phyloP scores from a whole-genome alignment of 1,140 invertebrate genomes.

The Yoshiicerus persimilis region DNA sequence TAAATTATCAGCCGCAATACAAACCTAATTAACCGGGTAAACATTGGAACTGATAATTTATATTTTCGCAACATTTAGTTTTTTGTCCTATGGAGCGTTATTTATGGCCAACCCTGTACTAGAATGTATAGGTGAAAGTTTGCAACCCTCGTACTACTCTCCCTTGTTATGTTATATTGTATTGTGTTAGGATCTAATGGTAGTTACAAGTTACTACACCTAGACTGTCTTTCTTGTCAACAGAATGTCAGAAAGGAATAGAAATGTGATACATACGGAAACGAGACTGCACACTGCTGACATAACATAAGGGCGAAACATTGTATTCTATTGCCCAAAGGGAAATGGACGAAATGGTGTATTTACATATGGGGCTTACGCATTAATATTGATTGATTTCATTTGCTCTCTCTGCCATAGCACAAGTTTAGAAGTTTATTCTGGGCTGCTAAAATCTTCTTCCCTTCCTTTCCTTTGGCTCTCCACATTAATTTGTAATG shows the following conservation, averaged over 20 bases:
- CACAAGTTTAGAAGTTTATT: not conserved
- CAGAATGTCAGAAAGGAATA: not conserved
- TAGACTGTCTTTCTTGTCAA: not conserved
- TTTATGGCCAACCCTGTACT: too few relatives aligned
- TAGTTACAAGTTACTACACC: not conserved
- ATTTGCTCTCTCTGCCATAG: not conserved
- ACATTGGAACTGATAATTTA: too few relatives aligned
- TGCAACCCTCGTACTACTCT: not conserved
- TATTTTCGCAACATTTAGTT: too few relatives aligned
- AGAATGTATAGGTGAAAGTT: too few relatives aligned
- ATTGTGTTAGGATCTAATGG: too few relatives aligned
- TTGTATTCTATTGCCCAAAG: not conserved
- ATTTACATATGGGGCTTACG: not conserved
- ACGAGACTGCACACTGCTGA: not conserved
- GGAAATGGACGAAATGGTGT: not conserved
- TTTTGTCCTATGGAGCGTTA: too few relatives aligned
- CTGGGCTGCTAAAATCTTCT: not conserved
- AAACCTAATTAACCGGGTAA: too few relatives aligned
- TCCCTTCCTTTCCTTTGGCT: not conserved
- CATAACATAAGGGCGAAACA: not conserved
- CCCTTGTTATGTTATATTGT: not conserved
- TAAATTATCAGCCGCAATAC: too few relatives aligned
- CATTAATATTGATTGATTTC: not conserved
- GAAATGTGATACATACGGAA: not conserved
- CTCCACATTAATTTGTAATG: too few relatives aligned